Base-by-base conservation (phyloP, 1,140 invertebrate species). In the Homalodisca vitripennis region DNA sequence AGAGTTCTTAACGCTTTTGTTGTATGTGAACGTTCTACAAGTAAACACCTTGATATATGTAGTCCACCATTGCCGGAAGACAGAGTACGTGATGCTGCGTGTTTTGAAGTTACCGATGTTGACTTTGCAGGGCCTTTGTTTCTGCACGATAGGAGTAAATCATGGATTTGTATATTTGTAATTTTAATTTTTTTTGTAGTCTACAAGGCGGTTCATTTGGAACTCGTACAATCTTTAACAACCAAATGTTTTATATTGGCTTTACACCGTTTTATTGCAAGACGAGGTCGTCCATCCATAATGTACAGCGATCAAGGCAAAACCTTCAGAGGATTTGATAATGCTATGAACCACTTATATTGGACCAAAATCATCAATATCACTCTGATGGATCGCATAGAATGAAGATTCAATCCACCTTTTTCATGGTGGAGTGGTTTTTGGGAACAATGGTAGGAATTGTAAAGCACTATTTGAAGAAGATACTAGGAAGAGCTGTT, bases 281-380 rank as follows among this genome's bases (percentile, higher is more conserved):
- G 75, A 67, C 68, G 77, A 70, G 77, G 78, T 53, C 68, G 75
- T 65, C 78, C 78, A 0, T 47, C 57, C 0, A 73, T 74, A 0
- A 75, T 82, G 6, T 80, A 76, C 60, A 78, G 73, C 41, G 3
- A 82, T 64, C 81, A 82, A 66, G 80, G 75, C 0, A 78, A 70
- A 6, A 80, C 78, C 69, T 80, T 80, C 60, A 12, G 6, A 53
- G 48, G 48, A 3, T 3, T 22, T 12, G 48, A 12, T 6, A 53
- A 53, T 22, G 12, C 48, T 12, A 12, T 53, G 12, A 53, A 53
- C 20, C 12, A 22, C 12, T 22, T 53, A 22, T 3, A 53, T 22
- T 53, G 48, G 48, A 20, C 6, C 20, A 22, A 3, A 12, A 53
- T 53, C 6, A 6, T 22, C 12, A 53, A 53, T 3, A 14, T 3